These are phyloP conservation scores for Accipiter virgatus DNA, from an alignment of 2,113 vertebrate genomes.

Conservation along the genomic window DNA sequence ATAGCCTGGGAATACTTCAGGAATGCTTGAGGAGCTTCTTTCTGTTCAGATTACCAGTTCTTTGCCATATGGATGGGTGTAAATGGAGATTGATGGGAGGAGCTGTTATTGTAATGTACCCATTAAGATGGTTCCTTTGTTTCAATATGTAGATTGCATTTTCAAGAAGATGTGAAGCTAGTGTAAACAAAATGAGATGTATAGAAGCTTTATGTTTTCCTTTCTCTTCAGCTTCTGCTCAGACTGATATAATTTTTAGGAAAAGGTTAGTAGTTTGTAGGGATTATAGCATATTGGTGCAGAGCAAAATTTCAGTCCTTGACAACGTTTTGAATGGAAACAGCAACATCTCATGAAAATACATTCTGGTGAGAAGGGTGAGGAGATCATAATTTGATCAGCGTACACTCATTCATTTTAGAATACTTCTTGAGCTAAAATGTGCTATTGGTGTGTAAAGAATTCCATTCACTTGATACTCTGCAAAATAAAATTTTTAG, in stretches of 20 bases:
- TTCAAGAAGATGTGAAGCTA: neutral
- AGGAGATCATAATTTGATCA: neutral
- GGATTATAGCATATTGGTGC: neutral
- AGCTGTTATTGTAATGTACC: neutral
- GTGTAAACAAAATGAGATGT: neutral
- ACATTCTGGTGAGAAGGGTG: neutral
- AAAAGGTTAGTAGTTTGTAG: neutral
- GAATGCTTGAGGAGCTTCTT: neutral
- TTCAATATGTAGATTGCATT: conserved; percentile 9
- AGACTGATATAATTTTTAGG: neutral
- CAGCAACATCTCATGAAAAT: neutral
- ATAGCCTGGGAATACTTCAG: neutral
- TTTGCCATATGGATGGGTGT: conserved; percentile 6
- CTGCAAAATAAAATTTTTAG: neutral
- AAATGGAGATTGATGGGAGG: conserved; percentile 26
- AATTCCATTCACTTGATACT: neutral
- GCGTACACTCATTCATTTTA: neutral
- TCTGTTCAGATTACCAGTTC: neutral
- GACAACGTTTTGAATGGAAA: neutral
- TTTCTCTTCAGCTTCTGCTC: neutral
- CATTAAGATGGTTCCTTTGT: neutral
- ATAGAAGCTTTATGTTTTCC: neutral
- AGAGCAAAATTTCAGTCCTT: neutral
- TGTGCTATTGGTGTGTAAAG: neutral
- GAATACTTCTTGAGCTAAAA: neutral